These are phyloP conservation scores for Leptinotarsa juncta DNA, from an alignment of 2,888 invertebrate species.

Conservation along the genomic window DNA sequence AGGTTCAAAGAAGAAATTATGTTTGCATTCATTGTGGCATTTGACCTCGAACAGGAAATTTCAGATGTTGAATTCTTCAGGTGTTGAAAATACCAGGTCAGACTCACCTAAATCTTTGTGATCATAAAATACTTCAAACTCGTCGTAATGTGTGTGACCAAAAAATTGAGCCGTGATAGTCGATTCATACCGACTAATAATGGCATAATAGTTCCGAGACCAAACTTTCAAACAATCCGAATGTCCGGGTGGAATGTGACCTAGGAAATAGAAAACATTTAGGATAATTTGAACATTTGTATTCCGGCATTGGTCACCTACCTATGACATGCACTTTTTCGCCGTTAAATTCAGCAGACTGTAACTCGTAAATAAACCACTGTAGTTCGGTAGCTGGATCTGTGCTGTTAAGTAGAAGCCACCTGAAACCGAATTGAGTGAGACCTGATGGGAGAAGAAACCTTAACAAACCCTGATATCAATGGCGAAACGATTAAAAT, in stretches of 20 bases:
- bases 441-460: neutral
- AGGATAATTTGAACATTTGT: neutral
- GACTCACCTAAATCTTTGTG: conserved; percentile 78
- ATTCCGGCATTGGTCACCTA: conserved; percentile 23
- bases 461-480: neutral
- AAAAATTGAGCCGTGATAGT: conserved; percentile 93
- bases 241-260: conserved; percentile 96
- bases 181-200: conserved; percentile 88
- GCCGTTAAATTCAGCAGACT: conserved; percentile 91
- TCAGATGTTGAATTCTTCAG: neutral
- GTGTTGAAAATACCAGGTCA: neutral
- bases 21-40: too few relatives aligned
- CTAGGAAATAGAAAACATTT: conserved; percentile 54
- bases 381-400: conserved; percentile 95
- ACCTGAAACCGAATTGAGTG: conserved; percentile 68
- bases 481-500: too few relatives aligned
- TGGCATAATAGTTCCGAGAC: conserved; percentile 93
- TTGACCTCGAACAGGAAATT: too few relatives aligned
- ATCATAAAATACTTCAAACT: conserved; percentile 94
- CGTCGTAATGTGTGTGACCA: conserved; percentile 94
- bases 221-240: conserved; percentile 94
- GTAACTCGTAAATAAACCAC: conserved; percentile 94
- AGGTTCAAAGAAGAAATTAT: too few relatives aligned
- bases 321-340: conserved; percentile 98
- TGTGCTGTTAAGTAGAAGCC: conserved; percentile 92